Percentiles rank a stretch among this genome's conserved stretches.
These are phyloP conservation scores for Elaphurus davidianus DNA, from an alignment of 2,113 vertebrate species.

Conservation along the genomic window DNA sequence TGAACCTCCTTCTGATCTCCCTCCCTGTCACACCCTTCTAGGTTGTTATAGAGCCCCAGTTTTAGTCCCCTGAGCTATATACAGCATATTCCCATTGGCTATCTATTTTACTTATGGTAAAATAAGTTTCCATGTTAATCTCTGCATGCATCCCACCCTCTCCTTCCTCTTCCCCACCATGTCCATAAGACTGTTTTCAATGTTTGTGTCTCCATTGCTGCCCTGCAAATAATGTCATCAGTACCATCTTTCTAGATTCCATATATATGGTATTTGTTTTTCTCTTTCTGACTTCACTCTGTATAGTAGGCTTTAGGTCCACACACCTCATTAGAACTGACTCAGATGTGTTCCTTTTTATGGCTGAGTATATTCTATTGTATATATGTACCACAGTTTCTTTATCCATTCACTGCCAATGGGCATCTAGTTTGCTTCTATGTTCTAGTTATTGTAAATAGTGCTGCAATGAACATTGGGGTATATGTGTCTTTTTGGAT, in stretches of 20 bases:
- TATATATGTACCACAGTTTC: background rate
- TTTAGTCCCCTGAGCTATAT: background rate
- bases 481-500: background rate
- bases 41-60: background rate
- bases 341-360: background rate
- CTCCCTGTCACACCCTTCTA: background rate
- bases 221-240: background rate
- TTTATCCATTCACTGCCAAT: background rate
- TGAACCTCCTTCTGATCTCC: background rate
- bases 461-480: background rate
- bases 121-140: background rate
- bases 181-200: background rate
- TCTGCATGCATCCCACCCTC: background rate
- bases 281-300: background rate
- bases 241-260: background rate
- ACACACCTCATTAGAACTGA: background rate
- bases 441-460: background rate
- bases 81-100: background rate
- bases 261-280: background rate
- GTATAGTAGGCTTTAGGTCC: background rate
- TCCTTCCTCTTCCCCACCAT: background rate
- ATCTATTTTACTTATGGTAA: background rate
- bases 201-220: background rate
- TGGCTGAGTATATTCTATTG: background rate
- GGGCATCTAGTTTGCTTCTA: background rate